Percentiles rank a stretch among this genome's conserved stretches.
Evolutionary conservation across 2,797 vertebrate genomes (phyloP).

Genomic region (Crenichthys baileyi): DNA sequence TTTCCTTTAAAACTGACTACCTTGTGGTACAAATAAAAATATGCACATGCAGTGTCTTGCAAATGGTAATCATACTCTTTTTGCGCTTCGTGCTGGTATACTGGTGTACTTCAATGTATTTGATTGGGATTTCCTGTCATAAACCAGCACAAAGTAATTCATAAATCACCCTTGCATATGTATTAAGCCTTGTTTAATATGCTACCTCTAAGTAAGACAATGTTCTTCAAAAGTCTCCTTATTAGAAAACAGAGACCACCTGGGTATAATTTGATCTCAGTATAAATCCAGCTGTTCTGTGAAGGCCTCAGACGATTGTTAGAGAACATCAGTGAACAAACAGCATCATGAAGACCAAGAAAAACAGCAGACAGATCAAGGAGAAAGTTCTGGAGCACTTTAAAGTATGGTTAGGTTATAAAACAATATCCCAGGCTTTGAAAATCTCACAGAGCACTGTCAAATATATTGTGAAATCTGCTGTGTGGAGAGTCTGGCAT

Average conservation of each 20-base stretch:
- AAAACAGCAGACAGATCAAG: neutral
- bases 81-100: neutral
- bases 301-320: neutral
- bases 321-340: neutral
- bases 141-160: neutral
- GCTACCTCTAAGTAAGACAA: too few relatives aligned
- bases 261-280: neutral
- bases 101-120: neutral
- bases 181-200: too few relatives aligned
- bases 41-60: neutral
- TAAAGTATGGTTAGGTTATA: neutral
- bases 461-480: neutral
- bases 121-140: neutral
- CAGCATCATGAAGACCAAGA: neutral
- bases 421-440: neutral
- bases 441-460: neutral
- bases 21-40: constrained; percentile 12
- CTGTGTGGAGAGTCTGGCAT: neutral
- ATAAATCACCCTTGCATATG: neutral
- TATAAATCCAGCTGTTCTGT: neutral
- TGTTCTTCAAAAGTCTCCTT: too few relatives aligned
- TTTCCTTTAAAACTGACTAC: constrained; percentile 23
- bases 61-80: neutral
- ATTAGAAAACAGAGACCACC: neutral
- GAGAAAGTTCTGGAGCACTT: neutral